phyloP scores from a whole-genome alignment of 2,888 invertebrate genomes.

The Parnassius glacialis region DNA sequence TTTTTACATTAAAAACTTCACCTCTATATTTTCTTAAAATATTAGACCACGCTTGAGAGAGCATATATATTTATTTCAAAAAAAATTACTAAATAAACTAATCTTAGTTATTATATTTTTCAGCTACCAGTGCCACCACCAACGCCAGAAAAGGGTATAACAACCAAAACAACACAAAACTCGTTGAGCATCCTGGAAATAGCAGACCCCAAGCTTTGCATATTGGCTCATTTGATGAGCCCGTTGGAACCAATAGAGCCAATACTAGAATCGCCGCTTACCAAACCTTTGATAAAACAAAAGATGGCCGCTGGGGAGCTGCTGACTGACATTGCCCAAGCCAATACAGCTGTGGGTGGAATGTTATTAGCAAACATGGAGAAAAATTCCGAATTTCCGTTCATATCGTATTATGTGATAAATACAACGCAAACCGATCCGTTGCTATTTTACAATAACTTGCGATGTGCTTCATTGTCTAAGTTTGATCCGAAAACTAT shows the following conservation, averaged over 20 bases:
- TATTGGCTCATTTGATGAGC: constrained; percentile 94
- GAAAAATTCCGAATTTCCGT: constrained; percentile 93
- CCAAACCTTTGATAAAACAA: constrained; percentile 89
- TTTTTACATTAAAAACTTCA: no score
- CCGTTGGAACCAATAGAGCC: constrained; percentile 93
- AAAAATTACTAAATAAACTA: background rate
- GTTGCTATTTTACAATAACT: constrained; percentile 90
- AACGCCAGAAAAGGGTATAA: constrained; percentile 82
- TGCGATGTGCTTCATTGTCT: constrained; percentile 89
- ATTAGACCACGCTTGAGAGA: no score
- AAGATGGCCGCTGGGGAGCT: constrained; percentile 88
- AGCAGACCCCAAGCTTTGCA: constrained; percentile 93
- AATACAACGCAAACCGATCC: constrained; percentile 94
- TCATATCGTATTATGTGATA: constrained; percentile 94
- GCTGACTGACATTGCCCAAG: constrained; percentile 86
- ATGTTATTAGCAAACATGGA: constrained; percentile 96
- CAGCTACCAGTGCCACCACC: constrained; percentile 84
- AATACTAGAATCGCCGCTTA: constrained; percentile 90
- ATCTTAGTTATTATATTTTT: constrained; percentile 21
- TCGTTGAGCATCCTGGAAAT: constrained; percentile 89
- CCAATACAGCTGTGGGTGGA: constrained; percentile 88
- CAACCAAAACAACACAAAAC: constrained; percentile 82
- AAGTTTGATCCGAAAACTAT: constrained; percentile 91
- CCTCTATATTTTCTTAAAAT: no score
- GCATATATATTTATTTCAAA: no score